These are phyloP conservation scores for Ancistrus triradiatus DNA, from an alignment of 2,113 vertebrate genomes.

Conservation along the genomic window DNA sequence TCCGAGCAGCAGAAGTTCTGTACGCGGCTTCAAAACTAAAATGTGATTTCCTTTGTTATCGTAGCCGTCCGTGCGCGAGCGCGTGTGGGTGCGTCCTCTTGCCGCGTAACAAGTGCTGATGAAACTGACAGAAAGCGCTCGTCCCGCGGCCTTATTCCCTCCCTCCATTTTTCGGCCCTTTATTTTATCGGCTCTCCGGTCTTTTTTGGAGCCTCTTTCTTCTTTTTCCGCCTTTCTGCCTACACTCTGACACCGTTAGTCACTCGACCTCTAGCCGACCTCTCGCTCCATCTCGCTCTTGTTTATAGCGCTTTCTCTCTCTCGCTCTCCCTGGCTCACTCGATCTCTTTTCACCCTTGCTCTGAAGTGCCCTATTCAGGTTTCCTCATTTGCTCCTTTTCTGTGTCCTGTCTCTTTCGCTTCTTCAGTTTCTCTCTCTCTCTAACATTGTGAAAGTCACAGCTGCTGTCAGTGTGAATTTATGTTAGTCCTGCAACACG, in stretches of 20 bases:
- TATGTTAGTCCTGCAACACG: slow-evolving; percentile 35
- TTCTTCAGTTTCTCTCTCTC: not conserved
- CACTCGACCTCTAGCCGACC: slow-evolving; percentile 7
- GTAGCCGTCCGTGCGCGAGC: not conserved
- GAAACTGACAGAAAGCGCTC: slow-evolving; percentile 32
- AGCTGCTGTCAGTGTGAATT: slow-evolving; percentile 34
- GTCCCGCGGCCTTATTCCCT: not conserved
- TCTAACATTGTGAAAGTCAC: slow-evolving; percentile 34
- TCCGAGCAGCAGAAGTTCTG: no score
- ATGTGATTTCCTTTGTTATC: not conserved
- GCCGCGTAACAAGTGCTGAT: slow-evolving; percentile 33
- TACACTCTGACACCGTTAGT: slow-evolving; percentile 14
- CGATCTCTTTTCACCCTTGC: slow-evolving; percentile 32
- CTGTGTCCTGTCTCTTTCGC: not conserved
- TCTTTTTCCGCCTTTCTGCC: not conserved
- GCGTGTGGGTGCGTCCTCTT: not conserved
- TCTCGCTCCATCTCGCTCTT: slow-evolving; percentile 11
- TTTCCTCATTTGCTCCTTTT: slow-evolving; percentile 39
- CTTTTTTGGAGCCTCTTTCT: not conserved
- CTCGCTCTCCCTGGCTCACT: slow-evolving; percentile 18
- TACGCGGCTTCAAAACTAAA: not conserved
- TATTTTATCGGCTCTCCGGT: not conserved
- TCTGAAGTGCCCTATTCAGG: slow-evolving; percentile 57
- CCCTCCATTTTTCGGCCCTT: not conserved
- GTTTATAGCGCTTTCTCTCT: slow-evolving; percentile 24